Evolutionary conservation across 2,888 invertebrate species (phyloP).

Genomic region (Sussaba pulchella): DNA sequence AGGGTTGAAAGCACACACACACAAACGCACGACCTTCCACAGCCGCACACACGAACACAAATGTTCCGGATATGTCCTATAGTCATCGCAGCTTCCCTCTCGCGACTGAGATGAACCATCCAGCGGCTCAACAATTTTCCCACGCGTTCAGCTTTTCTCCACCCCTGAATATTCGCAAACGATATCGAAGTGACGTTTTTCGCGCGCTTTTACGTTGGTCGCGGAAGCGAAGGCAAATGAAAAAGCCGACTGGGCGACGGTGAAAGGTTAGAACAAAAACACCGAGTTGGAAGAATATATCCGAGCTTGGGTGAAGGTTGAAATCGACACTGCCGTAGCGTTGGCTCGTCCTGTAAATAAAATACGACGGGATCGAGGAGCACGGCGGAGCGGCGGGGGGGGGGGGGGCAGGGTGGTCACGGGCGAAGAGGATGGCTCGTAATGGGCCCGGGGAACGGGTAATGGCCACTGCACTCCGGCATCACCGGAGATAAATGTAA

Average conservation of each 20-base stretch:
- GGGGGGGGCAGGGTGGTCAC: conserved; percentile 60
- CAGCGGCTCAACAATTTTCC: background rate
- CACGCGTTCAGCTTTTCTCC: background rate
- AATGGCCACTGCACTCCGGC: conserved; percentile 68
- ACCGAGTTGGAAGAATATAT: no score
- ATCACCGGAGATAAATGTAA: conserved; percentile 70
- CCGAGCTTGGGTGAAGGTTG: conserved; percentile 53
- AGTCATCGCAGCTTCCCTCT: background rate
- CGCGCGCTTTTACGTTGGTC: background rate
- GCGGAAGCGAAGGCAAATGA: background rate
- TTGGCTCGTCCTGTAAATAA: conserved; percentile 66
- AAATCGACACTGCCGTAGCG: conserved; percentile 63
- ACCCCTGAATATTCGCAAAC: no score
- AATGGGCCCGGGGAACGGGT: conserved; percentile 67
- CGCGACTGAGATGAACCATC: background rate
- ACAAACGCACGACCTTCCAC: no score
- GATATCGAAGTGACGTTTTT: no score
- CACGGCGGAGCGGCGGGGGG: conserved; percentile 52
- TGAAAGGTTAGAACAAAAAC: conserved; percentile 59
- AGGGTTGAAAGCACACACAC: background rate
- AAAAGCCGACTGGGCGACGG: no score
- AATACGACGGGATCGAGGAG: conserved; percentile 63
- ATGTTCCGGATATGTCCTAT: no score
- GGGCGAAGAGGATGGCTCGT: conserved; percentile 64
- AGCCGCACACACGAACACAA: no score